phyloP scores from a whole-genome alignment of 2,888 invertebrate genomes.

The Empis livida region DNA sequence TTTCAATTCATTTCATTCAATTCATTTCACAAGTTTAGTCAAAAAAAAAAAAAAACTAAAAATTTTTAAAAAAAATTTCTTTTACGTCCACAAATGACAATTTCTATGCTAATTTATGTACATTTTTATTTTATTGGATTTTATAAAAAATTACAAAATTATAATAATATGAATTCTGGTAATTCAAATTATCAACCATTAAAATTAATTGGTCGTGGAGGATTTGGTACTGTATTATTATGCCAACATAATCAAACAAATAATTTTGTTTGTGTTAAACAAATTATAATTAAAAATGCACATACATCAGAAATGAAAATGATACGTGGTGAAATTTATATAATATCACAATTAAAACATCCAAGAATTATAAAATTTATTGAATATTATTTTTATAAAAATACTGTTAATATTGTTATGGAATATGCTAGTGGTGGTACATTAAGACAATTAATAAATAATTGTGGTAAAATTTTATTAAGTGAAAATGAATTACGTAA shows the following conservation, averaged over 20 bases:
- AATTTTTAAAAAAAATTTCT: too few relatives aligned
- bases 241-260: background rate
- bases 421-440: constrained; percentile 30
- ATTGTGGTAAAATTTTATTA: constrained; percentile 8
- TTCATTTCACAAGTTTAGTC: too few relatives aligned
- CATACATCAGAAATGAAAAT: constrained; percentile 21
- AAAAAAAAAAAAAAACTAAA: too few relatives aligned
- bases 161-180: background rate
- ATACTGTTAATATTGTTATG: constrained; percentile 30
- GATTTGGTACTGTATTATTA: background rate
- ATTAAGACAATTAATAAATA: constrained; percentile 21
- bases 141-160: too few relatives aligned
- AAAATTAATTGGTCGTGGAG: background rate
- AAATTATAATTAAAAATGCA: constrained; percentile 22
- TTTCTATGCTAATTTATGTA: too few relatives aligned
- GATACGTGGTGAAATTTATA: constrained; percentile 28
- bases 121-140: too few relatives aligned
- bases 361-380: constrained; percentile 29
- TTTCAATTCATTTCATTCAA: too few relatives aligned
- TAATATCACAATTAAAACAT: constrained; percentile 30
- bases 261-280: constrained; percentile 25
- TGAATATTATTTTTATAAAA: constrained; percentile 22
- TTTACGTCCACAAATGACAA: too few relatives aligned
- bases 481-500: constrained; percentile 22
- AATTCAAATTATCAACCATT: background rate